These are phyloP conservation scores for Colletes latitarsis DNA, from an alignment of 1,140 invertebrate species.

Conservation along the genomic window DNA sequence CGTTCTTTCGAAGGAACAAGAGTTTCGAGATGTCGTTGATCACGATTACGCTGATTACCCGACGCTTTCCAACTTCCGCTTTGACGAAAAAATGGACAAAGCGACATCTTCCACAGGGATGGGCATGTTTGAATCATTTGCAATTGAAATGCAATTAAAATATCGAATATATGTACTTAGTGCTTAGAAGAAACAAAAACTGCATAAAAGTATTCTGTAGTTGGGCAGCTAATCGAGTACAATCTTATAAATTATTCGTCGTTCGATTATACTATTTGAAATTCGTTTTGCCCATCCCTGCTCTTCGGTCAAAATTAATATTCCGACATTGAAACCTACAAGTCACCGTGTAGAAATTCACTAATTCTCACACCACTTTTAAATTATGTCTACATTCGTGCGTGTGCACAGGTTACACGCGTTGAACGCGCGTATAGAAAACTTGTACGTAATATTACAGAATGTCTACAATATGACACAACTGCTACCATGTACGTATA, in stretches of 20 bases:
- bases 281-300: too few relatives aligned
- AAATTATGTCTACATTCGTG: not conserved
- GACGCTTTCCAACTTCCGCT: not conserved
- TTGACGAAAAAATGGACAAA: not conserved
- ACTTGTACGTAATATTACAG: not conserved
- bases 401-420: not conserved
- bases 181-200: too few relatives aligned
- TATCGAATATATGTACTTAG: too few relatives aligned
- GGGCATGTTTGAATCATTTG: too few relatives aligned
- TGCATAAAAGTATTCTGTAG: too few relatives aligned
- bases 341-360: not conserved
- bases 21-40: not conserved
- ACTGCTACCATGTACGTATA: not conserved
- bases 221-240: too few relatives aligned
- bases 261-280: too few relatives aligned
- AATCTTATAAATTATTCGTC: too few relatives aligned
- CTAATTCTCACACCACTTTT: not conserved
- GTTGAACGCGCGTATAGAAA: not conserved
- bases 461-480: not conserved
- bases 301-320: not conserved
- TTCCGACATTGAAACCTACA: not conserved
- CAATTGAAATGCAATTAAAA: too few relatives aligned
- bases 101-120: not conserved
- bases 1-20: slow-evolving; percentile 10
- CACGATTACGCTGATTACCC: not conserved